A percentile compares a stretch with the other conserved stretches of the same genome.
These are phyloP conservation scores for Pseudochaenichthys georgianus DNA, from an alignment of 2,797 vertebrate genomes.

Conservation along the genomic window DNA sequence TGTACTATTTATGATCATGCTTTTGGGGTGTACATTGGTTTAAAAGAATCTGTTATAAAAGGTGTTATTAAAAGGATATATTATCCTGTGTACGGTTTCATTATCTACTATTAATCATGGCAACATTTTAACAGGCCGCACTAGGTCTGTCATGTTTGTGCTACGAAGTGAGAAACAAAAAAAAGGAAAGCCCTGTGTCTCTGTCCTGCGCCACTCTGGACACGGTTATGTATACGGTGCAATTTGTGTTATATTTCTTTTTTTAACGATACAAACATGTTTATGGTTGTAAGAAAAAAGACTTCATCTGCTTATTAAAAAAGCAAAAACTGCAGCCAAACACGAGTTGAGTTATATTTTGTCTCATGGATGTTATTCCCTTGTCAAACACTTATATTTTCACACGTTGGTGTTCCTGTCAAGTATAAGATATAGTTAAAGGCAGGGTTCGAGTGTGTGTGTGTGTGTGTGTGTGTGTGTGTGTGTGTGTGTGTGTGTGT, in stretches of 20 bases:
- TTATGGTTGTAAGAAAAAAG: constrained; percentile 76
- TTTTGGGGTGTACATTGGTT: constrained; percentile 78
- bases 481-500: no score
- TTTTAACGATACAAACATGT: constrained; percentile 76
- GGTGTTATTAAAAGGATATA: constrained; percentile 83
- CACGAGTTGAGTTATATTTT: constrained; percentile 48
- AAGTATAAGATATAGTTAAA: background rate
- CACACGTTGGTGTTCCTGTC: background rate
- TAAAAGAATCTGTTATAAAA: constrained; percentile 74
- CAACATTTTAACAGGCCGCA: constrained; percentile 56
- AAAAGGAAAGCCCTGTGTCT: constrained; percentile 50
- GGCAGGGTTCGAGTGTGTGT: no score
- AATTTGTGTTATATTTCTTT: constrained; percentile 76
- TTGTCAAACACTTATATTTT: no score
- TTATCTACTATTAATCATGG: constrained; percentile 75
- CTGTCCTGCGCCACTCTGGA: constrained; percentile 66
- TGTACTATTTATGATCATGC: constrained; percentile 82
- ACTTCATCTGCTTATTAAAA: constrained; percentile 80
- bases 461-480: no score
- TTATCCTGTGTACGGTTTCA: constrained; percentile 83
- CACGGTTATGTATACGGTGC: constrained; percentile 73
- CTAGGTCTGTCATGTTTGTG: constrained; percentile 63
- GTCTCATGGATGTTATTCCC: no score
- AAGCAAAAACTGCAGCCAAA: constrained; percentile 72
- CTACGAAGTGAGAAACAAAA: constrained; percentile 32